phyloP scores from a whole-genome alignment of 2,797 vertebrate species.

The Acanthiza pusilla region DNA sequence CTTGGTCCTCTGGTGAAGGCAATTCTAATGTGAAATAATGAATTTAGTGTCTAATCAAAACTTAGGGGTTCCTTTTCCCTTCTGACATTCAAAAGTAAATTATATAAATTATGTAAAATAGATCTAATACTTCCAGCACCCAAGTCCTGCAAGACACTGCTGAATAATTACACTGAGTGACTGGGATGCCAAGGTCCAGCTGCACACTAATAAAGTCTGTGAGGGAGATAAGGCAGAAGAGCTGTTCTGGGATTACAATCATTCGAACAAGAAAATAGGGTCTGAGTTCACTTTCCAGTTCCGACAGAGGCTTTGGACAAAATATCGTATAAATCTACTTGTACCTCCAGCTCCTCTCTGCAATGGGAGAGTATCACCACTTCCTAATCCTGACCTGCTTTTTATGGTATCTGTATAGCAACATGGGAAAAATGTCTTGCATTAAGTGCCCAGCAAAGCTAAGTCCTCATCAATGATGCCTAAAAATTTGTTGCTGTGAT shows the following conservation, averaged over 20 bases:
- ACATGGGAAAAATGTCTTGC: not conserved
- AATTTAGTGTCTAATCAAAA: conserved; percentile 65
- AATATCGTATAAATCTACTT: not conserved
- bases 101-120: conserved; percentile 33
- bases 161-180: not conserved
- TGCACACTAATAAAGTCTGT: not conserved
- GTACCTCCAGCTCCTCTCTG: not conserved
- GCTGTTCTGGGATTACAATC: not conserved
- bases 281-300: not conserved
- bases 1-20: conserved; percentile 53
- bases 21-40: conserved; percentile 58
- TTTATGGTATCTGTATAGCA: not conserved
- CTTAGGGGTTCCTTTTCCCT: conserved; percentile 34
- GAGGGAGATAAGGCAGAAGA: not conserved
- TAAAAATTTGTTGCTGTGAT: not conserved
- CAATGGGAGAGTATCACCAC: no score
- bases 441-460: not conserved
- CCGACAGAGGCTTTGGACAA: not conserved
- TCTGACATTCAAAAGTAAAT: conserved; percentile 50
- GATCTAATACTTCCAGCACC: not conserved
- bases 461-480: not conserved
- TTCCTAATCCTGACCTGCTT: not conserved
- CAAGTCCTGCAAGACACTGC: not conserved
- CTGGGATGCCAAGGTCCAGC: not conserved
- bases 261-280: not conserved